Conservation (phyloP, 2,113 vertebrate genomes). For the Salvelinus alpinus region DNA sequence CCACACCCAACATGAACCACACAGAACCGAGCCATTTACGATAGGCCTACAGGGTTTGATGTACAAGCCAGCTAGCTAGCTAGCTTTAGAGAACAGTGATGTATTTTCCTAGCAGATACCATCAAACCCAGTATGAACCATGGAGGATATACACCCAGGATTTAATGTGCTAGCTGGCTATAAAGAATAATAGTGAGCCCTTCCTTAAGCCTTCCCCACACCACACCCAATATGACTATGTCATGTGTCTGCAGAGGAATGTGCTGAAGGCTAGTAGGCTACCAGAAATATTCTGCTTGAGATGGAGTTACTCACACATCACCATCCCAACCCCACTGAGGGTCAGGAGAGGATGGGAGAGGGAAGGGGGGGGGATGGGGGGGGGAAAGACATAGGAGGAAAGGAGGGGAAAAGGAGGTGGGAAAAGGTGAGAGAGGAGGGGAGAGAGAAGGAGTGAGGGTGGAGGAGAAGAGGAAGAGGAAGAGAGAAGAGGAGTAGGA, state of each 20-base stretch:
- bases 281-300: slow-evolving; percentile 66
- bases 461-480: too few relatives aligned
- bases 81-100: neutral
- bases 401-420: neutral
- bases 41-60: too few relatives aligned
- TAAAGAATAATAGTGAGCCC: neutral
- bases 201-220: too few relatives aligned
- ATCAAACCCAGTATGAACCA: slow-evolving; percentile 30
- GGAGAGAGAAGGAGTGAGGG: too few relatives aligned
- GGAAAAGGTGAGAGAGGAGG: slow-evolving; percentile 26
- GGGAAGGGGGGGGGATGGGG: neutral
- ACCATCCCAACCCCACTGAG: too few relatives aligned
- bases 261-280: slow-evolving; percentile 65
- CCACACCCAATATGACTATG: slow-evolving; percentile 49
- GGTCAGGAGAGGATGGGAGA: neutral
- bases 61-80: too few relatives aligned
- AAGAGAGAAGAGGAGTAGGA: too few relatives aligned
- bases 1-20: slow-evolving; percentile 28
- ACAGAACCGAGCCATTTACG: too few relatives aligned
- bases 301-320: slow-evolving; percentile 24
- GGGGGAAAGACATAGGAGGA: neutral
- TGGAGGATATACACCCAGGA: too few relatives aligned
- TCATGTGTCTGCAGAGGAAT: slow-evolving; percentile 68
- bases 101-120: slow-evolving; percentile 13
- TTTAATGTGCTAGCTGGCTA: too few relatives aligned